These are phyloP conservation scores for Mayetiola destructor DNA, from an alignment of 2,888 invertebrate species.

Conservation along the genomic window DNA sequence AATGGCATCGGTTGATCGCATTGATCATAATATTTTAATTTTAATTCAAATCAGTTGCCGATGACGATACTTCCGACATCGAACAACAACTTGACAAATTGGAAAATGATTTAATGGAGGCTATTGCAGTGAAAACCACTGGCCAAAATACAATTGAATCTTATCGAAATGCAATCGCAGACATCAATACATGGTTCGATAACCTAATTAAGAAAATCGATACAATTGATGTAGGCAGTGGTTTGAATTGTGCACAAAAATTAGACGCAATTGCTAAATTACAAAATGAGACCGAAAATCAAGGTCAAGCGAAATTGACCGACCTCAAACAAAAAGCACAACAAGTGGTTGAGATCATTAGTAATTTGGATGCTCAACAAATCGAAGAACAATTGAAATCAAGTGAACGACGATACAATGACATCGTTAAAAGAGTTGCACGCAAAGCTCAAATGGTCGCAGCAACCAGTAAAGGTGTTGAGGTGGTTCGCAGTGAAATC, in stretches of 20 bases:
- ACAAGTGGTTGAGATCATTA: slow-evolving; percentile 63
- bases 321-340: slow-evolving; percentile 54
- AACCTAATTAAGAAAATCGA: slow-evolving; percentile 65
- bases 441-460: slow-evolving; percentile 72
- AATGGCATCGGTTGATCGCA: too few species aligned
- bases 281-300: slow-evolving; percentile 55
- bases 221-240: slow-evolving; percentile 68
- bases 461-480: slow-evolving; percentile 68
- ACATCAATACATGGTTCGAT: slow-evolving; percentile 71
- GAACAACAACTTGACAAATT: slow-evolving; percentile 56
- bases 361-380: slow-evolving; percentile 78
- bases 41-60: slow-evolving; percentile 26
- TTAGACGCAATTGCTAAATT: slow-evolving; percentile 58
- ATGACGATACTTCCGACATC: slow-evolving; percentile 52
- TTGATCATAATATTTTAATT: not conserved
- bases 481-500: slow-evolving; percentile 66
- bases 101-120: slow-evolving; percentile 52
- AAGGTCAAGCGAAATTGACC: slow-evolving; percentile 55
- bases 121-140: slow-evolving; percentile 59
- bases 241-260: slow-evolving; percentile 66
- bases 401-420: slow-evolving; percentile 68
- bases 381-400: slow-evolving; percentile 81
- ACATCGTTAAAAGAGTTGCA: slow-evolving; percentile 69
- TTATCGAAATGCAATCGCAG: slow-evolving; percentile 59
- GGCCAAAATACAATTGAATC: slow-evolving; percentile 64